Base-by-base conservation (phyloP, 2,888 invertebrate species). In the Lordiphosa andalusiaca region DNA sequence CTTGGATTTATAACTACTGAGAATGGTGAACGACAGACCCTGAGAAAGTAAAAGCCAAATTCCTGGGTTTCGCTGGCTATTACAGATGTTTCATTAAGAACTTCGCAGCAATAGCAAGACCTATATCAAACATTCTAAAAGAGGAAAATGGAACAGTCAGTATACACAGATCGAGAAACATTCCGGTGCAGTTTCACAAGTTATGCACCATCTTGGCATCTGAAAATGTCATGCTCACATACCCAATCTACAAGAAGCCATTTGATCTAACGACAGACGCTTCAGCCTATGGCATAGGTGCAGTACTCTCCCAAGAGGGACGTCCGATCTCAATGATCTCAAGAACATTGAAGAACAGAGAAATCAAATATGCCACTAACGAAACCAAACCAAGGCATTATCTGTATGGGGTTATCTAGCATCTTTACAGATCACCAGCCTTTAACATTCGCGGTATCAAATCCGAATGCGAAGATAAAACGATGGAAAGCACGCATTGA, bases 1-100 rank as follows among this genome's bases (percentile, higher is more conserved):
- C 23, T 53, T 0, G 46, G 60, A 3, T 55, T 58, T 10, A 37
- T 62, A 23, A 53, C 53, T 25, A 57, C 57, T 21, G 36, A 16
- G 6, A 13, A 37, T 13, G 49, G 49, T 13, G 25, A 7, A 51
- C 37, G 13, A 44, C 44, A 1, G 44, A 55, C 35, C 21, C 21
- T 7, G 37, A 47, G 6, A 37, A 47, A 7, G 21, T 47, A 3
- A 37, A 19, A 6, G 49, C 39, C 16, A 49, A 4, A 6, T 39
- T 39, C 10, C 10, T 16, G 19, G 25, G 42, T 12, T 13, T 42
- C 12, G 42, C 42, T 23, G 30, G 42, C 25, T 42, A 42, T 25
- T 42, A 42, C n/a, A 42, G 25, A 42, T 42, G 42, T 25, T 42
- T 42, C 13, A 48, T 37, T 49, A 39, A 30, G n/a, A n/a, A 49